Evolutionary conservation across 2,797 vertebrate species (phyloP), one percentile per base, ranked within the genome.

Genomic region (Menidia menidia): DNA sequence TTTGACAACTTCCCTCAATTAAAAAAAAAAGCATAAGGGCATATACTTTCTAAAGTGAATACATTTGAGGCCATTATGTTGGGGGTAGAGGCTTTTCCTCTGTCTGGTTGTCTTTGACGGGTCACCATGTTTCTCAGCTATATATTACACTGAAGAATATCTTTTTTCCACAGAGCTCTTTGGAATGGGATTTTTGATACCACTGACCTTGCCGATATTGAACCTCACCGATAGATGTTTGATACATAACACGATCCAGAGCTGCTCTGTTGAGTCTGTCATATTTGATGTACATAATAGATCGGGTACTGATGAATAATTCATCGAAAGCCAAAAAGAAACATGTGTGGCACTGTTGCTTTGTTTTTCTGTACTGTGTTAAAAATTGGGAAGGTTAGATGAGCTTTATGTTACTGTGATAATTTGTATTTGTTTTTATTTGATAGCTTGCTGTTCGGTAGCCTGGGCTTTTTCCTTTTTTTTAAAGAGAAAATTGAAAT

Each of bases 141-240:
- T 60, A 56, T 44, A 59, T 67, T 63, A 77, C 71, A 71, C 70
- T 72, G 76, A 84, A 45, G 67, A 80, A 56, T 77, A 81, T 84
- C 75, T 63, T 72, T 79, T 25, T 78, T 90, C 77, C 67, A 66
- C 65, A 45, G 59, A 78, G 62, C 83, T 89, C 76, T 66, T 53
- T 52, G 45, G 44, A 84, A 63, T 53, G 53, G 45, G 78, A 75
- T 54, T 84, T 83, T 83, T 86, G 82, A 90, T 85, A 71, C 73
- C 61, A 44, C 53, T 89, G 90, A 93, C 92, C 92, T 93, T 92
- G 88, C 83, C 80, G 74, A 78, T 85, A 85, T 81, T 50, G 77
- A 88, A 65, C 64, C 55, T 78, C 50, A 73, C 48, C 30, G 65
- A 81, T 69, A 53, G 62, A 75, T 74, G 56, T 45, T 42, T 25